A percentile compares a stretch with the other conserved stretches of the same genome.
Conservation (phyloP, 2,797 vertebrate genomes). For the Austrolebias charrua region DNA sequence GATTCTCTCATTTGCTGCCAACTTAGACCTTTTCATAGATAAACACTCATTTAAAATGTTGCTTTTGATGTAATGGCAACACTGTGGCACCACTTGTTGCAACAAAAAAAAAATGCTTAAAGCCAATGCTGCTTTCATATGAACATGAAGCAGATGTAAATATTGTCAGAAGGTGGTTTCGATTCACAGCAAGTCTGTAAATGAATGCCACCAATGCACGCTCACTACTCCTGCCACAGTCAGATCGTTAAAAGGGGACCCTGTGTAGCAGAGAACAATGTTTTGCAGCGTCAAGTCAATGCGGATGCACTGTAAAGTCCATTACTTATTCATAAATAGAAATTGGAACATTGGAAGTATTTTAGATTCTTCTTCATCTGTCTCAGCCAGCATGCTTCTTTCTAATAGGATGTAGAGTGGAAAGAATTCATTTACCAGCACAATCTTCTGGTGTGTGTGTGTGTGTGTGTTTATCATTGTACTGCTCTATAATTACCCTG, state of each 20-base stretch:
- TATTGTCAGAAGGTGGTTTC: constrained; percentile 22
- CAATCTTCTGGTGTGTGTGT: not conserved
- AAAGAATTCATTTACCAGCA: constrained; percentile 40
- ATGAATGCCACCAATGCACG: constrained; percentile 14
- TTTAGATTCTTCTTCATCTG: constrained; percentile 67
- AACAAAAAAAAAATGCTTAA: constrained; percentile 4
- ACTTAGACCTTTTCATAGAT: constrained; percentile 31
- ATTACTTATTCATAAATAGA: constrained; percentile 73
- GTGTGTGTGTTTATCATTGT: constrained; percentile 15
- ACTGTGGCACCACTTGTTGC: constrained; percentile 12
- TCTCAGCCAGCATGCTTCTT: constrained; percentile 33
- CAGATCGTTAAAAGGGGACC: constrained; percentile 51
- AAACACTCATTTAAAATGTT: constrained; percentile 30
- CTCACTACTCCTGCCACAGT: not conserved
- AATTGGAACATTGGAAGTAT: constrained; percentile 76
- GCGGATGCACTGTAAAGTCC: constrained; percentile 65
- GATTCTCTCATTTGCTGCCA: constrained; percentile 25
- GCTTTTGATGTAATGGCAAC: constrained; percentile 14
- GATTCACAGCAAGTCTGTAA: constrained; percentile 24
- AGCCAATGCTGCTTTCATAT: constrained; percentile 5
- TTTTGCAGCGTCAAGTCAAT: constrained; percentile 67
- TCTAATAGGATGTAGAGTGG: constrained; percentile 39
- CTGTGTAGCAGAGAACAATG: constrained; percentile 57
- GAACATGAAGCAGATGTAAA: constrained; percentile 2
- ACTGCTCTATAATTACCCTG: constrained; percentile 27